These are phyloP conservation scores for Megalopta genalis DNA, from an alignment of 1,140 invertebrate species.

Conservation along the genomic window DNA sequence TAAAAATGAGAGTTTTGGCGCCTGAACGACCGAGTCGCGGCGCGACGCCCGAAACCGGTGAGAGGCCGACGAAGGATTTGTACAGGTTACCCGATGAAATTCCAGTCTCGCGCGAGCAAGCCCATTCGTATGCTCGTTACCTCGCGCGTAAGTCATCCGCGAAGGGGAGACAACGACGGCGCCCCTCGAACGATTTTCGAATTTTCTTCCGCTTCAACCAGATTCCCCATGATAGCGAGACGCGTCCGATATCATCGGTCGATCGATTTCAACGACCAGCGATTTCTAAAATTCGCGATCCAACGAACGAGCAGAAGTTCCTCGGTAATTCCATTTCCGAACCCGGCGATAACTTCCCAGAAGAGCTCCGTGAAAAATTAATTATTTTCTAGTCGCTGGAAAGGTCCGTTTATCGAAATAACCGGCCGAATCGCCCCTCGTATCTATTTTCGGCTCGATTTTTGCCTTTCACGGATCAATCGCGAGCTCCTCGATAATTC, in stretches of 20 bases:
- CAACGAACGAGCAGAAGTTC: neutral
- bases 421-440: constrained; percentile 46
- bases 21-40: constrained; percentile 15
- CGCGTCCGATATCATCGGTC: too few species aligned
- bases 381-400: constrained; percentile 55
- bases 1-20: constrained; percentile 55
- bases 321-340: neutral
- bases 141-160: constrained; percentile 31
- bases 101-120: constrained; percentile 31
- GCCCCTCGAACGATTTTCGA: neutral
- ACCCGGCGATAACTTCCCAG: neutral
- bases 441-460: constrained; percentile 51
- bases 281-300: too few species aligned
- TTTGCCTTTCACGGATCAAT: constrained; percentile 41
- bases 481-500: constrained; percentile 59
- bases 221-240: too few species aligned
- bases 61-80: constrained; percentile 15
- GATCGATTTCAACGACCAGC: too few species aligned
- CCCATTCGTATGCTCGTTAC: constrained; percentile 47
- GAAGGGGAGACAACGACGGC: constrained; percentile 18
- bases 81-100: constrained; percentile 43
- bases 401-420: constrained; percentile 74
- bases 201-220: neutral
- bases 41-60: neutral
- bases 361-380: constrained; percentile 34